A percentile compares a stretch with the other conserved stretches of the same genome.
Conservation (phyloP, 2,888 invertebrate species). For the Lepeophtheirus nordmannii region DNA sequence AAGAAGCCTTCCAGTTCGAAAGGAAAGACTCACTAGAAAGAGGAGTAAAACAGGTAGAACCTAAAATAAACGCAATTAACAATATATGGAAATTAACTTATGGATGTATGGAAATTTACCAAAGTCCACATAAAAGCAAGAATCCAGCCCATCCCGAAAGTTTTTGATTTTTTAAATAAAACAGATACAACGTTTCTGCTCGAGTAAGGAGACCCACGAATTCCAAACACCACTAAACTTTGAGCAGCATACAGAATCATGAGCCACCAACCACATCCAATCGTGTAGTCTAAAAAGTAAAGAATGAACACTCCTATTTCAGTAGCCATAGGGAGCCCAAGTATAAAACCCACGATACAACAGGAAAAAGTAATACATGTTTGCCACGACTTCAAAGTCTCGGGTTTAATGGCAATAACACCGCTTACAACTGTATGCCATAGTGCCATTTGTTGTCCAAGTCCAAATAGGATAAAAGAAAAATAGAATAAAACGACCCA, state of each 20-base stretch:
- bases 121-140: conserved; percentile 76
- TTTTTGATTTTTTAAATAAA: conserved; percentile 39
- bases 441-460: conserved; percentile 72
- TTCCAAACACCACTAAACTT: conserved; percentile 61
- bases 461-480: conserved; percentile 64
- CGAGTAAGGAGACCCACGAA: conserved; percentile 68
- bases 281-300: conserved; percentile 65
- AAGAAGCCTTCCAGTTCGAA: conserved; percentile 49
- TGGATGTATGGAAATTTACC: not conserved
- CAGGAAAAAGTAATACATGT: conserved; percentile 66
- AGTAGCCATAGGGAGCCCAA: conserved; percentile 71
- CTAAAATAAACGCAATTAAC: conserved; percentile 30
- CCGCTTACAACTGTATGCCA: conserved; percentile 82
- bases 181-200: conserved; percentile 54
- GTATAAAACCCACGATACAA: conserved; percentile 61
- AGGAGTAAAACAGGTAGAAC: conserved; percentile 15
- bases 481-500: conserved; percentile 78
- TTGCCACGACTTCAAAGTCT: conserved; percentile 56
- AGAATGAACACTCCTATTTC: conserved; percentile 68
- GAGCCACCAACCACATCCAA: conserved; percentile 76
- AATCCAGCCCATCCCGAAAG: conserved; percentile 42
- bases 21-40: conserved; percentile 47
- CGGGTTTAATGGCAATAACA: conserved; percentile 58
- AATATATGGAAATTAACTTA: conserved; percentile 31
- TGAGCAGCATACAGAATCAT: conserved; percentile 53